phyloP scores from a whole-genome alignment of 2,113 vertebrate species.

The Hippocampus comes region DNA sequence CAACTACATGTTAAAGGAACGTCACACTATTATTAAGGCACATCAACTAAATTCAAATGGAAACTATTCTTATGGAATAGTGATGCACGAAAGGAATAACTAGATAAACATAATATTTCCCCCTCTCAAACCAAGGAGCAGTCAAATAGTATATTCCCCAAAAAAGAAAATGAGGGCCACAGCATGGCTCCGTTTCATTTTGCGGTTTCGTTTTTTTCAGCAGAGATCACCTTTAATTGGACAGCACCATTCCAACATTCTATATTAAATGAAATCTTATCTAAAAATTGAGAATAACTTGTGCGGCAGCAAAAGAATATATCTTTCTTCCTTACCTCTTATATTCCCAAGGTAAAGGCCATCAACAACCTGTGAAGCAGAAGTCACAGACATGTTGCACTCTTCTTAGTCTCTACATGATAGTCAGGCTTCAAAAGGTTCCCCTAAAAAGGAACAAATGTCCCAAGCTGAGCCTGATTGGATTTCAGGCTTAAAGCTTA shows the following conservation, averaged over 20 bases:
- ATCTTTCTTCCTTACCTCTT: slow-evolving; percentile 70
- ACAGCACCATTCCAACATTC: not conserved
- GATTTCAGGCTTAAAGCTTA: slow-evolving; percentile 58
- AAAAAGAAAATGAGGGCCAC: too few relatives aligned
- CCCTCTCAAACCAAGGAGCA: not conserved
- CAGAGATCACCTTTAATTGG: not conserved
- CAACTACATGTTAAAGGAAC: not conserved
- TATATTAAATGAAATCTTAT: not conserved
- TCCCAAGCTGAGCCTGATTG: slow-evolving; percentile 30
- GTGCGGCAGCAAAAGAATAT: not conserved
- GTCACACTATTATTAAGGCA: not conserved
- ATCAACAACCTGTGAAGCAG: slow-evolving; percentile 74
- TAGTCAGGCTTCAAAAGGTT: slow-evolving; percentile 22
- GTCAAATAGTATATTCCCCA: not conserved
- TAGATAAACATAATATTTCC: too few relatives aligned
- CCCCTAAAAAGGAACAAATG: slow-evolving; percentile 32
- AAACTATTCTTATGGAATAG: not conserved
- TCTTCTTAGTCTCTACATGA: slow-evolving; percentile 26
- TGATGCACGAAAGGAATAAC: not conserved
- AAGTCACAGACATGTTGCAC: slow-evolving; percentile 50
- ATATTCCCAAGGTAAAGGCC: slow-evolving; percentile 88
- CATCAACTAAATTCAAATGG: not conserved
- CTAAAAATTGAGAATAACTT: not conserved
- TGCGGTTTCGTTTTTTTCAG: not conserved
- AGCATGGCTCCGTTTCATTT: not conserved